Base-by-base conservation (phyloP, 53 echinoderm and acorn worm species). In the Holothuria scabra region DNA sequence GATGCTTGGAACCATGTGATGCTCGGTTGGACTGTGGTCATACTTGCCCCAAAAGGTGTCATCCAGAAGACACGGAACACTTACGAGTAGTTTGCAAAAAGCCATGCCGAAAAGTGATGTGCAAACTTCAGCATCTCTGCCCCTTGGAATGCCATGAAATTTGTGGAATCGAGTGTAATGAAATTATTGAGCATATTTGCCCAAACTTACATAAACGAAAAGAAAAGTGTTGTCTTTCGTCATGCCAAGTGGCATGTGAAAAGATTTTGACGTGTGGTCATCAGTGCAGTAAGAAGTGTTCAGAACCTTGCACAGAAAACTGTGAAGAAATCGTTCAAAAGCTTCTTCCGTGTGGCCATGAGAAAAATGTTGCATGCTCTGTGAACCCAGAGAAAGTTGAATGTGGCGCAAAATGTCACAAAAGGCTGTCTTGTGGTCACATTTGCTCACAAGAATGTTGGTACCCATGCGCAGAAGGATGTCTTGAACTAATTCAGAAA, bases 401-500 rank as follows among this genome's bases (percentile, higher is more conserved):
- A 12, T 76, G 76, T 29, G 30, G 1, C 24, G 20, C 11, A 25
- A 23, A 52, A 57, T 95, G 95, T 70, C 87, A 91, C 11, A 82
- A 75, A 24, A 83, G 78, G 28, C 85, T 95, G 25, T 16, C 20
- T 1, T 95, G 96, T 84, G 91, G 91, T 37, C 96, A 95, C 52
- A 74, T 72, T 33, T 95, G 96, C 44, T 21, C 49, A 32, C 65
- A 85, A 86, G 83, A 85, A 19, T 96, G 96, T 26, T 91, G 90
- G 31, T 86, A 88, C 11, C 65, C 72, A 3, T 93, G 93, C 48
- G 74, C 84, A 23, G 52, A 86, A 3, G 89, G 91, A 48, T 78
- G 87, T 64, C 1, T 3, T 52, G 52, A 52, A 52, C 18, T 76
- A 14, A 68, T 79, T 12, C 48, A 65, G 25, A 79, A 24, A 63